Evolutionary conservation across 1,140 invertebrate genomes (phyloP).

Genomic region (Triops cancriformis): DNA sequence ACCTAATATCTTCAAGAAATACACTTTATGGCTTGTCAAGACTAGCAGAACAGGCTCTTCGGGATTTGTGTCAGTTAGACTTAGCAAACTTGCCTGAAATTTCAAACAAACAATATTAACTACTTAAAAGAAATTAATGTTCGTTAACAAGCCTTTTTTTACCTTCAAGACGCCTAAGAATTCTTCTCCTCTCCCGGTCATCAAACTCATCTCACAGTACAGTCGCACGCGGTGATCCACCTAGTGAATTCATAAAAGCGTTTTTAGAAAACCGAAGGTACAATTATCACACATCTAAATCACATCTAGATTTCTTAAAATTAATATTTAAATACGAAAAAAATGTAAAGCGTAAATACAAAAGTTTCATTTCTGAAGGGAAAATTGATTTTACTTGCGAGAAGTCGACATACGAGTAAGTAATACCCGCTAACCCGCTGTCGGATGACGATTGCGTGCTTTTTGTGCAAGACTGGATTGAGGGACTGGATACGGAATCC

Average conservation of each 20-base stretch:
- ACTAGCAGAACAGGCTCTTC: slow-evolving; percentile 12
- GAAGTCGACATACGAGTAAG: slow-evolving; percentile 19
- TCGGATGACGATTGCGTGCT: not conserved
- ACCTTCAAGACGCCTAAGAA: slow-evolving; percentile 19
- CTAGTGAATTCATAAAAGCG: not conserved
- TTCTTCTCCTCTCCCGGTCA: slow-evolving; percentile 12
- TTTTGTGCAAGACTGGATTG: not conserved
- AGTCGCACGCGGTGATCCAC: slow-evolving; percentile 19
- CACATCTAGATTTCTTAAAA: too few species aligned
- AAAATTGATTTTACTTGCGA: slow-evolving; percentile 22
- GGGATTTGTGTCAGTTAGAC: not conserved
- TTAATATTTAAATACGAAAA: not conserved
- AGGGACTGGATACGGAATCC: slow-evolving; percentile 14
- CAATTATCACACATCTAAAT: not conserved
- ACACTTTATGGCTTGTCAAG: slow-evolving; percentile 18
- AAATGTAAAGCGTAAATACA: too few species aligned
- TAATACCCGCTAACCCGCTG: not conserved
- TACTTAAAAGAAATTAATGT: too few species aligned
- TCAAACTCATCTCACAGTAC: slow-evolving; percentile 19
- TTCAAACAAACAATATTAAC: not conserved
- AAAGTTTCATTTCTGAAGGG: too few species aligned
- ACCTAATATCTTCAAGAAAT: slow-evolving; percentile 9
- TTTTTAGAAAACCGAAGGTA: too few species aligned
- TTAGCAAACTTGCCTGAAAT: not conserved
- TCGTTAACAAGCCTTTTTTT: not conserved